Evolutionary conservation across 2,113 vertebrate species (phyloP).

Genomic region (Symphodus melops): DNA sequence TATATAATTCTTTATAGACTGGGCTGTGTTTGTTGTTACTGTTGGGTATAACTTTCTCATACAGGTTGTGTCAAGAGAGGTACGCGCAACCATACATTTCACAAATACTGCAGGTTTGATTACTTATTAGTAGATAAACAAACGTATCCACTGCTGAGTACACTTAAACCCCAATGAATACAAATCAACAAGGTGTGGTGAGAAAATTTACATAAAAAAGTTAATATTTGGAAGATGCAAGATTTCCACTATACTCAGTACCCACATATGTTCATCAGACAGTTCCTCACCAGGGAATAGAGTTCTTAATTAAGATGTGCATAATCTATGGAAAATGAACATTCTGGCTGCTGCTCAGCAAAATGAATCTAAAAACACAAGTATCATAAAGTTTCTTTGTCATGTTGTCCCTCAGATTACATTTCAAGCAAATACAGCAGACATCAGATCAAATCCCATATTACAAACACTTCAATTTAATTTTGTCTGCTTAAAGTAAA

Average conservation of each 20-base stretch:
- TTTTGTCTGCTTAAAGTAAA: no score
- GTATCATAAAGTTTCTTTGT: background rate
- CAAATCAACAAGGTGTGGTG: background rate
- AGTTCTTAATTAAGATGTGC: slow-evolving; percentile 6
- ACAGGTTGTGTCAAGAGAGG: background rate
- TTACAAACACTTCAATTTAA: no score
- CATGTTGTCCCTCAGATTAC: background rate
- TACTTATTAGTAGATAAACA: background rate
- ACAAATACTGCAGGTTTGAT: background rate
- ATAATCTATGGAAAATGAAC: slow-evolving; percentile 24
- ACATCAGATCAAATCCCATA: no score
- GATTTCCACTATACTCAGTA: background rate
- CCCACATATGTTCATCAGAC: background rate
- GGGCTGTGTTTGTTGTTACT: background rate
- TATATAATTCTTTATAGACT: background rate
- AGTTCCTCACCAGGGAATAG: background rate
- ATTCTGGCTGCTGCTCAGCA: background rate
- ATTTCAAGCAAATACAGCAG: no score
- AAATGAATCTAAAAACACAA: no score
- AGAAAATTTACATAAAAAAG: background rate
- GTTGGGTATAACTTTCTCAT: background rate
- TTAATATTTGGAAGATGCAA: background rate
- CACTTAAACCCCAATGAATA: background rate
- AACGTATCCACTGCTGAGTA: background rate
- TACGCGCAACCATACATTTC: background rate